Evolutionary conservation across 2,888 invertebrate genomes (phyloP), one percentile per base, ranked within the genome.

Genomic region (Dimorphilus gyrociliatus): DNA sequence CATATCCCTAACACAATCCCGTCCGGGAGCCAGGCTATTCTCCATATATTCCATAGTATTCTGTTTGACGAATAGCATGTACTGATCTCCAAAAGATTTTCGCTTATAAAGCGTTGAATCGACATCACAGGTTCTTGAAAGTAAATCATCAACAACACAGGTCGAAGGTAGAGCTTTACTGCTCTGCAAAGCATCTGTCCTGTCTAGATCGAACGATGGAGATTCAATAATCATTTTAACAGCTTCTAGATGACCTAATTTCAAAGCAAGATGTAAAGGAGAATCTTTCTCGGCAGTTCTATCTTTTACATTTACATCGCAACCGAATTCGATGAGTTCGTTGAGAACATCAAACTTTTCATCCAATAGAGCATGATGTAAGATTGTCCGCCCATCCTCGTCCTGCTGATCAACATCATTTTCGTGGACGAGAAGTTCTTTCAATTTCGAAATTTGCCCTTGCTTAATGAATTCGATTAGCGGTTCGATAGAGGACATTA

Each of bases 61-160:
- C 35, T 44, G 45, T 5, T 41, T 37, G 2, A 42, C 39, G 27
- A 40, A 40, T 24, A 45, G 27, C 31, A 44, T 26, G 38, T 40
- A 44, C 31, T 44, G 45, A 32, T 43, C 42, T 27, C 40, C 41
- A 32, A 40, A 40, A 31, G 36, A 37, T 13, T 39, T 37, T 2
- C 43, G 38, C 27, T 44, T 43, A 10, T 37, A 34, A 19, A 42
- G 32, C 3, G 43, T 43, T 17, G 36, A 31, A 28, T 41, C 45
- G 17, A 35, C 35, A 35, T 43, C 44, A 2, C 28, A 17, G 10
- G 16, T 19, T 17, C 28, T 24, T 8, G 34, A 30, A 21, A 35
- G 38, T 16, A 44, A 29, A 34, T 45, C 45, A n/a, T 43, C 40
- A 17, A 40, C 29, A 14, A 33, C 27, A 16, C 36, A 37, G 7